These are phyloP conservation scores for Vultur gryphus DNA, from an alignment of 2,797 vertebrate species.

Conservation along the genomic window DNA sequence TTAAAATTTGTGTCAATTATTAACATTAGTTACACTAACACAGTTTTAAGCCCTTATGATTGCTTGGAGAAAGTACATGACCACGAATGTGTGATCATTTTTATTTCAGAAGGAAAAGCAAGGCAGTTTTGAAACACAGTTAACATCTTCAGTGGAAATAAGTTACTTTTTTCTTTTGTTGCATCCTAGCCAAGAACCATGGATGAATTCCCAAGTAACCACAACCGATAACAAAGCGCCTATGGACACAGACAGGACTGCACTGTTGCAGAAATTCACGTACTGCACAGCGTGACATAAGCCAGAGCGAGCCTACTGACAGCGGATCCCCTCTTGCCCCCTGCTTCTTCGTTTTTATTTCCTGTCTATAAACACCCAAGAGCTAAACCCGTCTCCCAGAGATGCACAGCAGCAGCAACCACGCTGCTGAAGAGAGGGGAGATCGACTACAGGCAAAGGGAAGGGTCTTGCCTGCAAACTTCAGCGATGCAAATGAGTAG, in stretches of 20 bases:
- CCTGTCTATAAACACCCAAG: background rate
- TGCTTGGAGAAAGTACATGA: background rate
- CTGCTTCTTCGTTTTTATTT: background rate
- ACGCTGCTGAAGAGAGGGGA: background rate
- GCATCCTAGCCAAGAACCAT: background rate
- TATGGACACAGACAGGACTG: background rate
- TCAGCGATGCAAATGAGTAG: background rate
- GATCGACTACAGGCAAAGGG: background rate
- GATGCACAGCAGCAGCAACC: background rate
- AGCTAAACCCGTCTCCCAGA: background rate
- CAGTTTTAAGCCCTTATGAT: background rate
- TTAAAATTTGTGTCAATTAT: background rate
- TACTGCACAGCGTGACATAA: background rate
- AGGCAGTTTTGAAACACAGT: background rate
- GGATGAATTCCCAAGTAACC: accelerated
- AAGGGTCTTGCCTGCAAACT: background rate
- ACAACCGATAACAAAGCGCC: accelerated
- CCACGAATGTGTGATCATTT: background rate
- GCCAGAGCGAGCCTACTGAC: background rate
- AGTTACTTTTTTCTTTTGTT: background rate
- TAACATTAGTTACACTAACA: background rate
- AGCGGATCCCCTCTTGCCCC: background rate
- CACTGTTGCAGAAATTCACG: background rate
- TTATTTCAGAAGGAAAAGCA: background rate
- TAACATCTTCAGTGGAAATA: background rate